phyloP scores from a whole-genome alignment of 1,140 invertebrate species.

The Steinernema khuongi region DNA sequence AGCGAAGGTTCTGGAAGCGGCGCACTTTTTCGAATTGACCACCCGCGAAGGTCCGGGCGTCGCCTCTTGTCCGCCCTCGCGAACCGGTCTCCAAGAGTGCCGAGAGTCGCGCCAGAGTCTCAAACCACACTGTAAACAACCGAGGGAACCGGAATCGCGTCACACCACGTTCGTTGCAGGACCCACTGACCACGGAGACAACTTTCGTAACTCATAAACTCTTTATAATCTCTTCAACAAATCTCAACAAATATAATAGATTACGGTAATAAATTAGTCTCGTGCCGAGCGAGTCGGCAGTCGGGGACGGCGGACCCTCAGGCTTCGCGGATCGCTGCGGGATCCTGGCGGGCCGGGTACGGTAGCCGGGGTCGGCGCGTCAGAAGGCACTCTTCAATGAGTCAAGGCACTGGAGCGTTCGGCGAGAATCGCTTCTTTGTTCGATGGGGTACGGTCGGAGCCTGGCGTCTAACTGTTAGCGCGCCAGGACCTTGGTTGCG shows the following conservation, averaged over 20 bases:
- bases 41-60: too few species aligned
- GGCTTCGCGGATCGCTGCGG: not conserved
- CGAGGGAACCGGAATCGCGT: not conserved
- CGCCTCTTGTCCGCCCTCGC: too few species aligned
- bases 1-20: too few species aligned
- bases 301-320: not conserved
- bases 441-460: not conserved
- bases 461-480: not conserved
- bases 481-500: not conserved
- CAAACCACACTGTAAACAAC: not conserved
- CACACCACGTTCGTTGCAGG: not conserved
- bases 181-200: not conserved
- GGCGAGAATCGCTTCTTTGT: not conserved
- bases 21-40: too few species aligned
- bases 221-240: not conserved
- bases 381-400: not conserved
- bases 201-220: not conserved
- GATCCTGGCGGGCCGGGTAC: not conserved
- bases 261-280: conserved; percentile 8
- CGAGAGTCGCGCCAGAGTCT: not conserved
- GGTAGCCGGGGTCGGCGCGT: not conserved
- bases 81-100: too few species aligned
- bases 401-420: not conserved
- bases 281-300: not conserved
- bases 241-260: not conserved